phyloP scores from a whole-genome alignment of 92 coral and sea anemone genomes.

The Muricea muricata region DNA sequence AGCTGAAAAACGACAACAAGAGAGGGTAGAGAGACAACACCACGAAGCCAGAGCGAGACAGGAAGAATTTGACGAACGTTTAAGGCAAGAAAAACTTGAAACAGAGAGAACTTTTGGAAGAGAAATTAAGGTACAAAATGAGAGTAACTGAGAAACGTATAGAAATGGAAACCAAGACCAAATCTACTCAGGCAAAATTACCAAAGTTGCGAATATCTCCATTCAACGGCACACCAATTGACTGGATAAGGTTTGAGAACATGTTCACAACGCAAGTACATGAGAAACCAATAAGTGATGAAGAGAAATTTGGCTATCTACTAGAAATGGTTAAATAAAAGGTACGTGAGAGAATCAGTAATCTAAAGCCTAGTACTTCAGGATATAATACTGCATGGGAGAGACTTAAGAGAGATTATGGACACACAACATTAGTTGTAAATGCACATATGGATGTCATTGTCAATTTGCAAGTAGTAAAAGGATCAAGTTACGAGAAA shows the following conservation, averaged over 20 bases:
- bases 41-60: no score
- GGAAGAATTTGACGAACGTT: no score
- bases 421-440: no score
- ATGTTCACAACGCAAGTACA: no score
- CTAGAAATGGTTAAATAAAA: constrained; percentile 51
- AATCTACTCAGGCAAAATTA: constrained; percentile 41
- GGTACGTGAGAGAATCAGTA: constrained; percentile 15
- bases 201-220: constrained; percentile 59
- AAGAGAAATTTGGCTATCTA: no score
- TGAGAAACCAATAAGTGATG: no score
- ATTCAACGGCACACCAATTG: constrained; percentile 55
- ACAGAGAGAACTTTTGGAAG: constrained; percentile 54
- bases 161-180: constrained; percentile 44
- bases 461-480: constrained; percentile 43
- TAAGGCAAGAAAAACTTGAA: constrained; percentile 53
- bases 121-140: constrained; percentile 51
- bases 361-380: constrained; percentile 60
- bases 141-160: constrained; percentile 32
- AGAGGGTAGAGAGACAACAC: no score
- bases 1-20: no score
- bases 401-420: constrained; percentile 60
- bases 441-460: constrained; percentile 52
- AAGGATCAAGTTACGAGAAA: constrained; percentile 33
- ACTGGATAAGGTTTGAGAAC: constrained; percentile 61
- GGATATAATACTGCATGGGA: no score